Evolutionary conservation across 23 tunicate species (phyloP), one percentile per base, ranked within the genome.

Genomic region (Phallusia fumigata): DNA sequence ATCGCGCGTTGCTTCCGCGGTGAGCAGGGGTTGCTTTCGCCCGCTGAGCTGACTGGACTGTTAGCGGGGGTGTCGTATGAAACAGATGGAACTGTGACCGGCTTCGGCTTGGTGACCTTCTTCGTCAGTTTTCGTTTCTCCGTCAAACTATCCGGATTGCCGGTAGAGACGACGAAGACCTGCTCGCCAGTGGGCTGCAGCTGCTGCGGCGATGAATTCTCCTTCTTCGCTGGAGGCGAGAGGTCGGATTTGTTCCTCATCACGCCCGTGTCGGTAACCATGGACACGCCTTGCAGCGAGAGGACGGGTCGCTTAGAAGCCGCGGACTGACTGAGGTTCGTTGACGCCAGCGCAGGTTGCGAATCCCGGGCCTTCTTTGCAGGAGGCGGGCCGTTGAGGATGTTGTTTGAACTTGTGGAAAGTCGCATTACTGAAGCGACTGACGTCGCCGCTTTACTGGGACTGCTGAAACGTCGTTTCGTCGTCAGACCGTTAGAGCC

Each of bases 211-310:
- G 32, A 26, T 2, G 53, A 53, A 0, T 22, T 8, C 18, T 79
- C 83, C 19, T 31, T 31, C 40, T 31, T 49, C n/a, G 15, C 32
- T 16, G 65, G 21, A 26, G 73, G 36, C 10, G 65, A 40, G 13
- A 32, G 74, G 22, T 81, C 86, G 35, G 65, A 80, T 30, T 50
- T 50, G 74, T 79, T 24, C 30, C 76, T 77, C 52, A 78, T 90
- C 2, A 83, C 65, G 24, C 90, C 90, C 31, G 84, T 84, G 80
- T 75, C 80, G 52, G 91, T 36, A 24, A 81, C 86, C 88, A 92
- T 88, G 31, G 97, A 92, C 36, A 92, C 74, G 13, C 97, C 97
- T 31, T 92, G 91, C 53, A 92, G 80, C 19, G 97, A 92, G 51
- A 92, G 85, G 52, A 87, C 47, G 36, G 86, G 86, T 33, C 79